Evolutionary conservation across 2,888 invertebrate genomes (phyloP), one percentile per base, ranked within the genome.

Genomic region (Cataglyphis albicans): DNA sequence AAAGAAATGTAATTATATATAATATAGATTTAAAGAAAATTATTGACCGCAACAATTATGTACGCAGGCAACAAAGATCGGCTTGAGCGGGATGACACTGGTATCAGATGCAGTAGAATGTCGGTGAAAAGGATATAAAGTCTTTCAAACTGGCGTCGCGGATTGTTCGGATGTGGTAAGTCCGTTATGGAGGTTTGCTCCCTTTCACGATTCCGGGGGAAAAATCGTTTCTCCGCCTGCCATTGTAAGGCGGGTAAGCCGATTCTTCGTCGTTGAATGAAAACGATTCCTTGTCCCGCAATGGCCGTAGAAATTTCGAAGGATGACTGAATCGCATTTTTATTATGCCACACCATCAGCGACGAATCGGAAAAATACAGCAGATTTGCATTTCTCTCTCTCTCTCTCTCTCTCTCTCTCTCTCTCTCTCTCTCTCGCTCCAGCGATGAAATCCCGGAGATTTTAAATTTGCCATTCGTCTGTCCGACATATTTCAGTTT

Each of bases 161-260:
- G 85, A 89, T 89, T 89, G 89, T 89, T 88, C 88, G 88, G 82
- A 89, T 85, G 89, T 87, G 87, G 89, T 88, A 89, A 89, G 89
- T 88, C 89, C 84, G 89, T 89, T 89, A 89, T 84, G 83, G 84
- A 78, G 86, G 85, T 83, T 86, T 83, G 83, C 87, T 75, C 85
- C 88, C 83, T 89, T 89, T 87, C 83, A 87, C 73, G 73, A 76
- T 59, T 81, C 59, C 29, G 18, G 83, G 59, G 61, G 83, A 85
- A 84, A 89, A 89, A 89, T 89, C 88, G 89, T 89, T 89, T 89
- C 83, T 84, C 82, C 82, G 75, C 73, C 61, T 63, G 84, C 84
- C 90, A 90, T 90, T 90, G 89, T 64, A 64, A 84, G 84, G 72
- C 10, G 52, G 52, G 83, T 90, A 91, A 90, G 90, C 91, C 91